Conservation (phyloP, 2,888 invertebrate species). For the Melanchra persicariae region DNA sequence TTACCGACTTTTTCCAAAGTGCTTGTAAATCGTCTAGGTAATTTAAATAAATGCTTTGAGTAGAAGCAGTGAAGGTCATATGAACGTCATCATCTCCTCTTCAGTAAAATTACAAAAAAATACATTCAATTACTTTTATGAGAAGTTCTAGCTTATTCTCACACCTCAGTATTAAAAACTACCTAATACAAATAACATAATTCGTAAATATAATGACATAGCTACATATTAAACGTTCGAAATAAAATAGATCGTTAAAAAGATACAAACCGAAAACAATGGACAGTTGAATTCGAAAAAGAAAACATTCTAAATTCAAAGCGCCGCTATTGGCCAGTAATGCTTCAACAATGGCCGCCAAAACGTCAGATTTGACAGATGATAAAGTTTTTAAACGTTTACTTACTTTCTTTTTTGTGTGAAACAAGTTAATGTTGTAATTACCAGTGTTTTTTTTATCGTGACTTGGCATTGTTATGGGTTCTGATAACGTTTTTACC, state of each 20-base stretch:
- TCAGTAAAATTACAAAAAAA: too few relatives aligned
- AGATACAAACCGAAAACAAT: constrained; percentile 77
- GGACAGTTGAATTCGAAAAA: constrained; percentile 75
- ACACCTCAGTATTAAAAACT: too few relatives aligned
- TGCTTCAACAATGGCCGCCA: constrained; percentile 81
- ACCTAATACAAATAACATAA: background rate
- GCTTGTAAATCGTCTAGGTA: too few relatives aligned
- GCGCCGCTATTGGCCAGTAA: constrained; percentile 80
- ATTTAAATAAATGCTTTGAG: too few relatives aligned
- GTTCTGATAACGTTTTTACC: constrained; percentile 40
- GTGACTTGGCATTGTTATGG: constrained; percentile 37
- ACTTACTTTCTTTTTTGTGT: constrained; percentile 63
- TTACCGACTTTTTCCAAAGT: too few relatives aligned
- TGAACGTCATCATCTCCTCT: too few relatives aligned
- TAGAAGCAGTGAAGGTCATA: too few relatives aligned
- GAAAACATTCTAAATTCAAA: constrained; percentile 83
- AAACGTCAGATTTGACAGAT: constrained; percentile 86
- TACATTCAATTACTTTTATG: too few relatives aligned
- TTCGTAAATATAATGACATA: background rate
- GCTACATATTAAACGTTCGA: background rate
- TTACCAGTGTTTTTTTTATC: constrained; percentile 48
- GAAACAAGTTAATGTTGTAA: constrained; percentile 67
- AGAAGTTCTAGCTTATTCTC: too few relatives aligned
- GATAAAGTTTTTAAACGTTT: constrained; percentile 76
- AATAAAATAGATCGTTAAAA: constrained; percentile 61